phyloP scores from a whole-genome alignment of 1,140 invertebrate genomes.

The Teleogryllus occipitalis region DNA sequence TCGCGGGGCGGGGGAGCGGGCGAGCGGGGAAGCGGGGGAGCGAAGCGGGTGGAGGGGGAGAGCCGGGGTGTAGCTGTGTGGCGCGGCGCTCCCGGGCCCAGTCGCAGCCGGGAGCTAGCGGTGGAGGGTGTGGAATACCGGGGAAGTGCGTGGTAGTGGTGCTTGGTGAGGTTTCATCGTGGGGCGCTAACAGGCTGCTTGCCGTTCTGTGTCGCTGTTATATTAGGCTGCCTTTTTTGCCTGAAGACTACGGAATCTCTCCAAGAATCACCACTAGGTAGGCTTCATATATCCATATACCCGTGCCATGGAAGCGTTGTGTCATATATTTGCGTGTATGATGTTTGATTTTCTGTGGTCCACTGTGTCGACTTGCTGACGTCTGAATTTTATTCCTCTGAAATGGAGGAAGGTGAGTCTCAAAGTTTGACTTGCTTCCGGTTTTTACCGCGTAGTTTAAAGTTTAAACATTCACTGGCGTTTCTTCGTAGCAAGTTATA shows the following conservation, averaged over 20 bases:
- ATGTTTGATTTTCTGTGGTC: background rate
- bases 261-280: background rate
- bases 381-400: slow-evolving; percentile 1
- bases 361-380: background rate
- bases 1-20: no score
- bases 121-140: background rate
- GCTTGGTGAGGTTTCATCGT: background rate
- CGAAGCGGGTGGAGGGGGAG: no score
- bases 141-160: background rate
- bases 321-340: background rate
- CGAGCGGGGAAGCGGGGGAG: no score
- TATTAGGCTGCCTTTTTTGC: background rate
- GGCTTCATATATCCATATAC: background rate
- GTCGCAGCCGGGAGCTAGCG: background rate
- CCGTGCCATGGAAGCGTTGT: background rate
- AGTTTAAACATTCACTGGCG: background rate
- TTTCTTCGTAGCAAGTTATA: background rate
- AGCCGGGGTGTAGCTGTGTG: background rate
- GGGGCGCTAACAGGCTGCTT: background rate
- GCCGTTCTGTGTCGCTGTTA: background rate
- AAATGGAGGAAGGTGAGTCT: background rate
- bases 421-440: background rate
- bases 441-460: background rate
- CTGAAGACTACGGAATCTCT: background rate
- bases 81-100: background rate